Evolutionary conservation across 2,113 vertebrate genomes (phyloP).

Genomic region (Seriola aureovittata): DNA sequence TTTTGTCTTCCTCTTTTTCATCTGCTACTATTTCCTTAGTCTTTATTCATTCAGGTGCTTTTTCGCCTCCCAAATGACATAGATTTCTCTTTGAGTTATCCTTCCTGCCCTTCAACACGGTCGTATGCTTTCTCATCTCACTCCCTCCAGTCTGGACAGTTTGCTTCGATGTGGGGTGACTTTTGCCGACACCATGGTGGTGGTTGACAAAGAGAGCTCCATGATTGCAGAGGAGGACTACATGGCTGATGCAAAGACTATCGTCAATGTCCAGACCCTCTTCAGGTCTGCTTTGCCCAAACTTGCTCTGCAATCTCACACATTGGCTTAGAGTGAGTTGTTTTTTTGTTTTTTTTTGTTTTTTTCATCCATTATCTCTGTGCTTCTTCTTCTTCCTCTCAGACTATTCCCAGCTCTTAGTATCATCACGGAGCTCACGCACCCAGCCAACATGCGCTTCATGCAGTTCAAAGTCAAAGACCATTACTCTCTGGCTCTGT

Average conservation of each 20-base stretch:
- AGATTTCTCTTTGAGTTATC: neutral
- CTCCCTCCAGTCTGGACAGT: slow-evolving; percentile 84
- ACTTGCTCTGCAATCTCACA: neutral
- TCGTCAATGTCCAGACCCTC: slow-evolving; percentile 89
- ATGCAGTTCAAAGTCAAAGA: slow-evolving; percentile 91
- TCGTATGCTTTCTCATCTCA: neutral
- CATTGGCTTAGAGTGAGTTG: neutral
- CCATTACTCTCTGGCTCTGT: slow-evolving; percentile 87
- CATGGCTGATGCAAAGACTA: slow-evolving; percentile 90
- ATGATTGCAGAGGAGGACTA: slow-evolving; percentile 90
- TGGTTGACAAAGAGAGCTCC: slow-evolving; percentile 90
- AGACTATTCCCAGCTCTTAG: slow-evolving; percentile 89
- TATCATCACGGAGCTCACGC: slow-evolving; percentile 90
- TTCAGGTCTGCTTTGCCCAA: slow-evolving; percentile 80
- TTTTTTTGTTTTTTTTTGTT: neutral
- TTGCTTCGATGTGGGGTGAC: slow-evolving; percentile 87
- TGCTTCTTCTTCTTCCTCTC: slow-evolving; percentile 7
- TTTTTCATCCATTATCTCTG: neutral
- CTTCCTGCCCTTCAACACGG: neutral
- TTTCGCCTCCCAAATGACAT: neutral
- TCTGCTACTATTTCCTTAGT: neutral
- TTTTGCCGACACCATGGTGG: slow-evolving; percentile 89
- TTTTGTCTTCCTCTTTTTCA: neutral
- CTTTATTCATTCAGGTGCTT: neutral
- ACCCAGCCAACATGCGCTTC: slow-evolving; percentile 90